A percentile compares a stretch with the other conserved stretches of the same genome.
These are phyloP conservation scores for Heliconius congener DNA, from an alignment of 1,140 invertebrate genomes.

Conservation along the genomic window DNA sequence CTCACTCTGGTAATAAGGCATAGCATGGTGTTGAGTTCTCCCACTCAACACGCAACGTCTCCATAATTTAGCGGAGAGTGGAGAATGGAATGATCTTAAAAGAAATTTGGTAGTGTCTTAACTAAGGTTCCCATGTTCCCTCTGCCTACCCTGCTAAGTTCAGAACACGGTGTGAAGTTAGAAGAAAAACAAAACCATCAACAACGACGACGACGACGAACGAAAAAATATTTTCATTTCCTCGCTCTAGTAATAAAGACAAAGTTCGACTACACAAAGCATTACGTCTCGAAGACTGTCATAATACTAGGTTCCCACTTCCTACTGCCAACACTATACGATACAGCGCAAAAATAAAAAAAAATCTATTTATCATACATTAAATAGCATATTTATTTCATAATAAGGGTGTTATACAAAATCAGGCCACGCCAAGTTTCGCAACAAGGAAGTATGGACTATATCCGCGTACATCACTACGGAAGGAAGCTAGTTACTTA, in stretches of 20 bases:
- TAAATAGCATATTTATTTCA: neutral
- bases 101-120: neutral
- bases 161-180: too few relatives aligned
- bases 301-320: too few relatives aligned
- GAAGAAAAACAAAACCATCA: too few relatives aligned
- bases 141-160: too few relatives aligned
- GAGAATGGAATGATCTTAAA: neutral
- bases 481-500: conserved; percentile 16
- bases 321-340: too few relatives aligned
- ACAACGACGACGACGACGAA: too few relatives aligned
- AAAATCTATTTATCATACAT: neutral
- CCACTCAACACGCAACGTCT: neutral
- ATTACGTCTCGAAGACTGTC: too few relatives aligned
- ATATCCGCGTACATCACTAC: conserved; percentile 14
- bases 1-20: too few relatives aligned
- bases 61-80: neutral
- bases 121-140: neutral
- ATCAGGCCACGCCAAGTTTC: conserved; percentile 14
- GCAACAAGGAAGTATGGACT: conserved; percentile 9
- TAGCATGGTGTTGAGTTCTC: neutral
- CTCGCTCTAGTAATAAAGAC: too few relatives aligned
- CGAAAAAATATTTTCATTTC: too few relatives aligned
- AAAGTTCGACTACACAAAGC: too few relatives aligned
- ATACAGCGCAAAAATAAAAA: too few relatives aligned
- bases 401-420: conserved; percentile 13